These are phyloP conservation scores for Corbicula japonica DNA, from an alignment of 2,888 invertebrate species.

Conservation along the genomic window DNA sequence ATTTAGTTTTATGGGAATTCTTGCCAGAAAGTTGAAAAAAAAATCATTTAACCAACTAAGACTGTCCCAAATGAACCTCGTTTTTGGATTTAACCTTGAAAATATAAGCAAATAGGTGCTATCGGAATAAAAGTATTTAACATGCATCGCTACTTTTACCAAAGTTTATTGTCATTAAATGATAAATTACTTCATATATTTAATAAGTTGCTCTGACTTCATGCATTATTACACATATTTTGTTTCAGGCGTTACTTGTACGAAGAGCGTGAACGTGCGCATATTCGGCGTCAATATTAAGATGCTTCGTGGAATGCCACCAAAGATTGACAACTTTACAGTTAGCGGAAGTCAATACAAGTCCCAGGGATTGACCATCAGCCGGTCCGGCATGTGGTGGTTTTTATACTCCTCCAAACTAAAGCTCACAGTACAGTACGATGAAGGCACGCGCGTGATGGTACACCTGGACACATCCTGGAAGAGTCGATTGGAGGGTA, in stretches of 20 bases:
- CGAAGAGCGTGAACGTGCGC: conserved; percentile 88
- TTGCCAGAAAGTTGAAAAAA: too few species aligned
- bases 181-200: too few species aligned
- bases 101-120: too few species aligned
- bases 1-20: too few species aligned
- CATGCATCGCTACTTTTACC: too few species aligned
- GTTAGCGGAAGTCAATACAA: conserved; percentile 60
- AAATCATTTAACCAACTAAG: too few species aligned
- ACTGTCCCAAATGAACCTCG: too few species aligned
- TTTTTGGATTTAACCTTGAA: too few species aligned
- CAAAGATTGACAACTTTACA: conserved; percentile 72
- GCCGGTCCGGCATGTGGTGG: conserved; percentile 56
- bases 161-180: too few species aligned
- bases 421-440: conserved; percentile 94
- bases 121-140: too few species aligned
- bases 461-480: conserved; percentile 51
- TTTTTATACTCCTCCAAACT: conserved; percentile 82
- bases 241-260: conserved; percentile 92
- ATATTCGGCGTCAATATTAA: conserved; percentile 60
- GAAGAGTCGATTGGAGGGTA: conserved; percentile 54
- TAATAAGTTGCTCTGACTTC: too few species aligned
- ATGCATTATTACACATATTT: too few species aligned
- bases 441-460: conserved; percentile 89
- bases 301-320: conserved; percentile 73
- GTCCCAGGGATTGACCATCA: conserved; percentile 64